Evolutionary conservation across 2,888 invertebrate genomes (phyloP).

Genomic region (Monoplex corrugatus): DNA sequence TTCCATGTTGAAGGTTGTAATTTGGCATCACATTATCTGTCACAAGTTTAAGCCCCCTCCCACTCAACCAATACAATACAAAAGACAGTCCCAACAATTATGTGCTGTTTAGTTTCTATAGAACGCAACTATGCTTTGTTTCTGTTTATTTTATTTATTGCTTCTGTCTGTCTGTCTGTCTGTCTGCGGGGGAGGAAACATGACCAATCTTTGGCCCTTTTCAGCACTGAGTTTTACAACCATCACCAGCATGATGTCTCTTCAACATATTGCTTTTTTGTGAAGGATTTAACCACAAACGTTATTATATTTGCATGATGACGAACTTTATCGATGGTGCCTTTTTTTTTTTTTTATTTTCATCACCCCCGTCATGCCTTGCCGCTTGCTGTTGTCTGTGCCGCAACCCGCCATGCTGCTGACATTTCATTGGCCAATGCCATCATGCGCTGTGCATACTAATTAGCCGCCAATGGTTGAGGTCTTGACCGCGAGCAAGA

Average conservation of each 20-base stretch:
- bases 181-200: constrained; percentile 43
- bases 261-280: constrained; percentile 49
- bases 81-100: not conserved
- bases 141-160: constrained; percentile 20
- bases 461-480: constrained; percentile 82
- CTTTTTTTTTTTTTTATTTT: constrained; percentile 80
- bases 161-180: constrained; percentile 31
- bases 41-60: too few relatives aligned
- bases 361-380: constrained; percentile 82
- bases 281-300: constrained; percentile 47
- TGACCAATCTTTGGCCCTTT: constrained; percentile 27
- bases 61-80: too few relatives aligned
- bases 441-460: constrained; percentile 81
- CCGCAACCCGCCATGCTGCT: constrained; percentile 81
- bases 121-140: constrained; percentile 27
- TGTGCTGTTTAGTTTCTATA: constrained; percentile 23
- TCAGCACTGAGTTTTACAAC: constrained; percentile 41
- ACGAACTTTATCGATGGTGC: constrained; percentile 79
- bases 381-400: constrained; percentile 83
- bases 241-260: constrained; percentile 42
- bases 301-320: constrained; percentile 73
- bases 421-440: constrained; percentile 81
- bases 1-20: too few relatives aligned
- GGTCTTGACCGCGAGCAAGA: constrained; percentile 91
- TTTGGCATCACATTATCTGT: too few relatives aligned